Evolutionary conservation across 2,888 invertebrate species (phyloP).

Genomic region (Pterobdella sp.): DNA sequence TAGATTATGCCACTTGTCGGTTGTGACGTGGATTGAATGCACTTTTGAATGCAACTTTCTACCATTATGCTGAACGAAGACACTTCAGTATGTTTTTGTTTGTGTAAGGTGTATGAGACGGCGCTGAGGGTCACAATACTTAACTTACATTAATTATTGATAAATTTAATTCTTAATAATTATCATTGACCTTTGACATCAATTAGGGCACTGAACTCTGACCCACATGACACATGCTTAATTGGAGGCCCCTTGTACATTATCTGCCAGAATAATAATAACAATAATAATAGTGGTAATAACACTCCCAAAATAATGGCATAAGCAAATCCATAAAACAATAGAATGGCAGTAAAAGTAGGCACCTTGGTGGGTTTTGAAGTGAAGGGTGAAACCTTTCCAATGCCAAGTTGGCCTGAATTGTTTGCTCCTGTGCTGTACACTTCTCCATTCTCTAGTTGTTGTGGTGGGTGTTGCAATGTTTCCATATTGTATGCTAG

Average conservation of each 20-base stretch:
- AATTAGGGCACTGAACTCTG: conserved; percentile 81
- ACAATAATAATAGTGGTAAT: conserved; percentile 41
- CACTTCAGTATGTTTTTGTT: no score
- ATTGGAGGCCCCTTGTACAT: conserved; percentile 66
- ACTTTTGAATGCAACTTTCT: no score
- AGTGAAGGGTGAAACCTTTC: conserved; percentile 55
- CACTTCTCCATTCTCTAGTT: conserved; percentile 70
- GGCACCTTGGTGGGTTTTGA: conserved; percentile 53
- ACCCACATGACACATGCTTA: conserved; percentile 79
- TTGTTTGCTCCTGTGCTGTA: conserved; percentile 85
- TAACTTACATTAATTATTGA: no score
- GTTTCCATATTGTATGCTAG: not conserved
- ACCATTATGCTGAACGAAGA: no score
- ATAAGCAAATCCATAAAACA: not conserved
- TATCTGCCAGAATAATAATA: conserved; percentile 39
- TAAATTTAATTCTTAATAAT: no score
- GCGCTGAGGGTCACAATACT: no score
- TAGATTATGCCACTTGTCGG: no score
- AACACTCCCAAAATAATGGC: not conserved
- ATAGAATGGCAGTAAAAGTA: not conserved
- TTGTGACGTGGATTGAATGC: no score
- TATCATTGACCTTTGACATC: conserved; percentile 60
- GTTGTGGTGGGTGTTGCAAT: not conserved
- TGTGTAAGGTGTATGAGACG: no score
- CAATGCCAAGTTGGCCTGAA: conserved; percentile 82